Conservation (phyloP, 2,888 invertebrate genomes). For the Drosophila phalerata region DNA sequence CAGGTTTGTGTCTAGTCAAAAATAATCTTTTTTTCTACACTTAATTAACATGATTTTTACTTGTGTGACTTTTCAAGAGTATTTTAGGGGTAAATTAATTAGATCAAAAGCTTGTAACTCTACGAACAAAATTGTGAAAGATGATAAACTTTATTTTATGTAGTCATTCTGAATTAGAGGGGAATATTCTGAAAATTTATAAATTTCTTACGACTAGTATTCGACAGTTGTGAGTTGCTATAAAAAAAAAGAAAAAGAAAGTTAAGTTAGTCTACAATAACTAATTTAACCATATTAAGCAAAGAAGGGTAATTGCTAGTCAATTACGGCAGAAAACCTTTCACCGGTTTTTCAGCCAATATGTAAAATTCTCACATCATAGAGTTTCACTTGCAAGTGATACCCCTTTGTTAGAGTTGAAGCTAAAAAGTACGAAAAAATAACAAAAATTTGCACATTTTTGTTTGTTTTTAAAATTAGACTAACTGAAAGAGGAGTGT, state of each 20-base stretch:
- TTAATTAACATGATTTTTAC: conserved; percentile 31
- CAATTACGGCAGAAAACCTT: neutral
- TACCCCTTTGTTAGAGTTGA: neutral
- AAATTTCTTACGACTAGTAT: no score
- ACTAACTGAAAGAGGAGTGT: neutral
- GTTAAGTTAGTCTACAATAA: neutral
- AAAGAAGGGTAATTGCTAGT: conserved; percentile 12
- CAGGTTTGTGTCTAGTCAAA: neutral
- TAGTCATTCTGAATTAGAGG: no score
- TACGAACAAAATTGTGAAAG: neutral
- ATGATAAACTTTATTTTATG: neutral
- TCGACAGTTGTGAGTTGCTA: neutral
- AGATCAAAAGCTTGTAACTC: neutral
- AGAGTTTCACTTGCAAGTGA: conserved; percentile 34
- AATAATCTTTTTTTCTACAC: neutral
- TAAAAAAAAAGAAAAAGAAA: neutral
- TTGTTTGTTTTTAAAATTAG: conserved; percentile 55
- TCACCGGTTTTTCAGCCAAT: neutral
- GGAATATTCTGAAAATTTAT: no score
- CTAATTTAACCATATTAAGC: neutral
- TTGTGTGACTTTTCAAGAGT: neutral
- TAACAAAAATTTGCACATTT: conserved; percentile 40
- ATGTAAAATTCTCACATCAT: conserved; percentile 21
- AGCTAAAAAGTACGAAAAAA: neutral
- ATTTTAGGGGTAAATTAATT: neutral